Conservation (phyloP, 2,113 vertebrate genomes). For the Pollimyrus isidori region DNA sequence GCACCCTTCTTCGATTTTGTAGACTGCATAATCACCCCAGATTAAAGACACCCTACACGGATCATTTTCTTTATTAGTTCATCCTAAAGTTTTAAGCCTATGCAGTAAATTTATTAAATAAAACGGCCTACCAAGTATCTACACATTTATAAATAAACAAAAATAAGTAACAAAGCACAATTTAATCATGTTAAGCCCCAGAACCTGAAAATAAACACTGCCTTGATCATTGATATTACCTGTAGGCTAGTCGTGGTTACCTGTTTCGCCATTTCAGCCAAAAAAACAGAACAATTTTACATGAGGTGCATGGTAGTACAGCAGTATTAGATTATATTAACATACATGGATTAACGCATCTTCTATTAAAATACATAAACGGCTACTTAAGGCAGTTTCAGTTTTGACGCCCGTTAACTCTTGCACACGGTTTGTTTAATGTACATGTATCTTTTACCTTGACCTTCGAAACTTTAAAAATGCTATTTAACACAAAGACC, state of each 20-base stretch:
- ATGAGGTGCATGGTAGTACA: not conserved
- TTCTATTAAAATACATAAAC: not conserved
- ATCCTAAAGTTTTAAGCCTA: not conserved
- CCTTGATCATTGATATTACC: not conserved
- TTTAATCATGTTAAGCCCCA: not conserved
- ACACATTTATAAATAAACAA: not conserved
- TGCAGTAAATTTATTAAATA: not conserved
- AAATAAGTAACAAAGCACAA: not conserved
- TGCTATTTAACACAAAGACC: not conserved
- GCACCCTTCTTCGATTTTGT: not conserved
- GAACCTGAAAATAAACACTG: not conserved
- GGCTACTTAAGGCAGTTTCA: not conserved
- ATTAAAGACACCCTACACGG: not conserved
- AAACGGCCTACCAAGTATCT: not conserved
- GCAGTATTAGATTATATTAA: not conserved
- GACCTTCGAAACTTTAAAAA: not conserved
- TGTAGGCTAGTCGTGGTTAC: not conserved
- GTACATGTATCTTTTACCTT: not conserved
- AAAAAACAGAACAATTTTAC: not conserved
- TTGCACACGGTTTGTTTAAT: not conserved
- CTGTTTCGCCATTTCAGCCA: not conserved
- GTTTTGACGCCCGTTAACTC: not conserved
- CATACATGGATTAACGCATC: not conserved
- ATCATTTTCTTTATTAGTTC: not conserved
- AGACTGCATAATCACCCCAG: not conserved